phyloP scores from a whole-genome alignment of 2,797 vertebrate species.

The Notolabrus celidotus region DNA sequence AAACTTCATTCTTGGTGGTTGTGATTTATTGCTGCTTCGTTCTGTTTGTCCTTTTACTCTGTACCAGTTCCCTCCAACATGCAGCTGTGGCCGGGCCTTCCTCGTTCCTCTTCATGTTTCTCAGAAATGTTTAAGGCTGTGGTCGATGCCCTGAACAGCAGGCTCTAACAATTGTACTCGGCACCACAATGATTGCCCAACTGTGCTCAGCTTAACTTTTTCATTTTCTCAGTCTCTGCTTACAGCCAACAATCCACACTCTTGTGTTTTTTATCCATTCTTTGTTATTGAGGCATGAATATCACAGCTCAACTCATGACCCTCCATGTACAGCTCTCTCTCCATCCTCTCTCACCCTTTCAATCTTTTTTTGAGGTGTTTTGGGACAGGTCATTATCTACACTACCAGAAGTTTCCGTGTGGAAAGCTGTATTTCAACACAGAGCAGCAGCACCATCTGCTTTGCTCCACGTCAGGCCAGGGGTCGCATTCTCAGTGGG shows the following conservation, averaged over 20 bases:
- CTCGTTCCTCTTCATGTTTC: conserved; percentile 62
- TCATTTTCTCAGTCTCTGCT: conserved; percentile 41
- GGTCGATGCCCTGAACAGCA: conserved; percentile 51
- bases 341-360: conserved; percentile 28
- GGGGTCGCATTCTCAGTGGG: conserved; percentile 71
- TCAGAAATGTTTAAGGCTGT: conserved; percentile 58
- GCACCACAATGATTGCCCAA: conserved; percentile 40
- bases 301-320: conserved; percentile 13
- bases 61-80: conserved; percentile 47
- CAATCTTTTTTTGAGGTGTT: conserved; percentile 28
- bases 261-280: conserved; percentile 9
- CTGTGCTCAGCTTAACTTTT: conserved; percentile 18
- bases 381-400: conserved; percentile 51
- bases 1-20: conserved; percentile 52
- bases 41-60: conserved; percentile 48
- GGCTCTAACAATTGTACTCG: conserved; percentile 39
- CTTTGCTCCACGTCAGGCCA: conserved; percentile 63
- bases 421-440: conserved; percentile 59
- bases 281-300: conserved; percentile 30
- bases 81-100: conserved; percentile 56
- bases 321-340: conserved; percentile 8
- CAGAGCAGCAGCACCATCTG: conserved; percentile 74
- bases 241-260: conserved; percentile 28
- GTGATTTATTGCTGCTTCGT: conserved; percentile 52
- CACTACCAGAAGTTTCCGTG: conserved; percentile 50